Base-by-base conservation (phyloP, 2,888 invertebrate genomes). In the Metacarcinus magister region DNA sequence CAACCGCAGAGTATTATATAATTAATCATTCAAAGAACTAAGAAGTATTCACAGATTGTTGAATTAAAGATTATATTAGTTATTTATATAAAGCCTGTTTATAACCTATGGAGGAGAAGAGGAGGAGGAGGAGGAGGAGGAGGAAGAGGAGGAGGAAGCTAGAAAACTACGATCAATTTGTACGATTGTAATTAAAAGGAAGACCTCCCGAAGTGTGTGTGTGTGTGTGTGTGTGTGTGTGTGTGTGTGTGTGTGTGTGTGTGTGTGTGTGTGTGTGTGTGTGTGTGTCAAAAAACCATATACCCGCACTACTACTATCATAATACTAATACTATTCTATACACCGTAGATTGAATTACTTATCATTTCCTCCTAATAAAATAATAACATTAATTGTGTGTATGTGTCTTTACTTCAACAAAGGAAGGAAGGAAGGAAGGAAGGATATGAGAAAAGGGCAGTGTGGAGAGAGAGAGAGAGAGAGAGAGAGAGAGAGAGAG, bases 151-250 rank as follows among this genome's bases (percentile, higher is more conserved):
- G 13, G 75, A 82, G 75, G 19, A 92, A 48, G 8, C 48, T 92
- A 92, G 43, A 7, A 48, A 48, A 19, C 43, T 28, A 54, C 54
- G 60, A 60, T 60, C 23, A 92, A 28, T 92, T 92, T 92, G 92
- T 92, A 92, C 92, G 92, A 92, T 92, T 92, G 28, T 92, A 23
- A 46, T 46, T 23, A 44, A 92, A 48, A 46, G 91, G 23, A 91
- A 44, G 91, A 92, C 92, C 92, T 48, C 92, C 16, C 28, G 43
- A 23, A 39, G 19, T 39, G 44, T 89, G 89, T 75, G 75, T 75
- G 75, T 75, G 75, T 75, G 75, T 75, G 75, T 75, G 75, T 75
- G 75, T 75, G 75, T 82, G 32, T 28, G 75, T 82, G 75, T 82
- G 75, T 82, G 75, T 82, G 28, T 82, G 60, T 60, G 60, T 60